Base-by-base conservation (phyloP, 2,797 vertebrate genomes). In the Selene dorsalis region DNA sequence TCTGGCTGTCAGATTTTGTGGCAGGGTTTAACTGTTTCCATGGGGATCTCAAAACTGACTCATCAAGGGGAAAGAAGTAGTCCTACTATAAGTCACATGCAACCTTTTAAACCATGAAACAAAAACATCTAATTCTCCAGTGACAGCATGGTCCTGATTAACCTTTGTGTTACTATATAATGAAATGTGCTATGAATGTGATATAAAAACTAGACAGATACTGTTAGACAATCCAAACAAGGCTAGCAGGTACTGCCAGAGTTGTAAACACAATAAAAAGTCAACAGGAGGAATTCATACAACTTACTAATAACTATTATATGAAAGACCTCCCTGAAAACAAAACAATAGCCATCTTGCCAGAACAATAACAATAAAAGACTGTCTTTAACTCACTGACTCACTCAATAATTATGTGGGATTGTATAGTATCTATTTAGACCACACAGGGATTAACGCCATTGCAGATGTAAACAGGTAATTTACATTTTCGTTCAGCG, bases 1-100 rank as follows among this genome's bases (percentile, higher is more conserved):
- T 62, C 78, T 76, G 76, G 75, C 85, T 90, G 85, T 88, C 87
- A 86, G 78, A 66, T 89, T 85, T 67, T 50, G 71, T 85, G 78
- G 75, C 90, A 88, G 92, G 78, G 91, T 94, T 94, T 83, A 77
- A 90, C 94, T 89, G 94, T 93, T 94, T 96, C 94, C 94, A 94
- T 94, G 94, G 90, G 84, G 91, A 93, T 93, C 93, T 91, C 30
- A 82, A 77, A 85, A 84, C 67, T 77, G 70, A 80, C 75, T 83
- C 68, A 80, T 80, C 77, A 62, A 65, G 61, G 59, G 66, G 59
- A 63, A 73, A 84, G 9, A 75, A 64, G 35, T 39, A n/a, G 14
- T 72, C 35, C 61, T 32, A 12, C 68, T 68, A 47, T 56, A 69
- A 87, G 62, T 79, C 63, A 67, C 57, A 86, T 63, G 72, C 60